A percentile compares a stretch with the other conserved stretches of the same genome.
phyloP scores from a whole-genome alignment of 1,140 invertebrate species.

The Saccostrea glomerata region DNA sequence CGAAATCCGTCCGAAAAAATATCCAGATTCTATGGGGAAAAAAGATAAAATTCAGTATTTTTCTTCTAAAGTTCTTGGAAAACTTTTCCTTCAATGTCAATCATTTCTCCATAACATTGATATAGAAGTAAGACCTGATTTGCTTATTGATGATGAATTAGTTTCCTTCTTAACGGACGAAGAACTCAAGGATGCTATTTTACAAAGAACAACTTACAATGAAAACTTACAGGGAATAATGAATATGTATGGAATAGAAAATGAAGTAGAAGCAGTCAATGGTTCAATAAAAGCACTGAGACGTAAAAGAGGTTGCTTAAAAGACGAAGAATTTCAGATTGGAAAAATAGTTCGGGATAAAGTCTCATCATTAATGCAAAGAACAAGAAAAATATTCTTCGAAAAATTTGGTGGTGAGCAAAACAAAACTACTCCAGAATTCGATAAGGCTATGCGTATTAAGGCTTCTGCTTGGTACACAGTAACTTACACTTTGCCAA shows the following conservation, averaged over 20 bases:
- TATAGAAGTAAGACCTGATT: not conserved
- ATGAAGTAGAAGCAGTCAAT: constrained; percentile 40
- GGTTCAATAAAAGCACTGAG: constrained; percentile 25
- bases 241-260: constrained; percentile 44
- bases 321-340: constrained; percentile 41
- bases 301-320: constrained; percentile 8
- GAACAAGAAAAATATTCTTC: constrained; percentile 23
- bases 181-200: constrained; percentile 2
- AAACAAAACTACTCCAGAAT: not conserved
- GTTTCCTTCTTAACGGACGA: not conserved
- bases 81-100: constrained; percentile 37
- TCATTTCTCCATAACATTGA: not conserved
- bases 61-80: constrained; percentile 34
- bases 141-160: not conserved
- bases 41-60: constrained; percentile 36
- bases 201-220: constrained; percentile 18
- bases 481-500: not conserved
- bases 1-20: constrained; percentile 34
- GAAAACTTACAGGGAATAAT: constrained; percentile 28
- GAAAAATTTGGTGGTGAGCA: constrained; percentile 42
- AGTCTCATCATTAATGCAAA: not conserved
- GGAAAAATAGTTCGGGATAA: constrained; percentile 19
- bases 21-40: constrained; percentile 49
- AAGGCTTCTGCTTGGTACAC: constrained; percentile 46
- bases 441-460: not conserved